These are phyloP conservation scores for Agrochola circellaris DNA, from an alignment of 2,888 invertebrate genomes.

Conservation along the genomic window DNA sequence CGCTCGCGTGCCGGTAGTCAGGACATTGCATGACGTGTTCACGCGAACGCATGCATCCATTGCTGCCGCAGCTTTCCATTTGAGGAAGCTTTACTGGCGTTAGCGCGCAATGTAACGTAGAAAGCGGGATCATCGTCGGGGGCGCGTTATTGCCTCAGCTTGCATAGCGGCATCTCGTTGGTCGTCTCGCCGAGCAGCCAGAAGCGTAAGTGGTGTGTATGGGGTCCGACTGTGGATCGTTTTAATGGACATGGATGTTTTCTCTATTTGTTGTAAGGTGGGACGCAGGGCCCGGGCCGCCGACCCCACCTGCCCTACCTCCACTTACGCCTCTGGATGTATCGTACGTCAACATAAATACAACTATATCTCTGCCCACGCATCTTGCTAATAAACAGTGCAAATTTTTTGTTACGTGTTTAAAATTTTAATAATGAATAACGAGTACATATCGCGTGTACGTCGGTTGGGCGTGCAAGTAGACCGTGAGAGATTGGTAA, in stretches of 20 bases:
- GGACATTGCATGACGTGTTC: constrained; percentile 76
- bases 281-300: constrained; percentile 90
- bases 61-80: constrained; percentile 61
- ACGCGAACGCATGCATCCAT: constrained; percentile 67
- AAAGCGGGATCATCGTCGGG: constrained; percentile 54
- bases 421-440: constrained; percentile 47
- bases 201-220: constrained; percentile 90
- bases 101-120: constrained; percentile 55
- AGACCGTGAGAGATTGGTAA: constrained; percentile 35
- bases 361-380: constrained; percentile 67
- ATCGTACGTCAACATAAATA: constrained; percentile 87
- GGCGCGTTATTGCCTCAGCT: constrained; percentile 42
- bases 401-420: constrained; percentile 57
- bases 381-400: constrained; percentile 80
- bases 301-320: constrained; percentile 91
- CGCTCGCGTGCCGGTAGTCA: constrained; percentile 82
- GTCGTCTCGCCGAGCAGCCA: constrained; percentile 81
- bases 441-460: constrained; percentile 44
- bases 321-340: constrained; percentile 91
- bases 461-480: constrained; percentile 43
- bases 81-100: constrained; percentile 59
- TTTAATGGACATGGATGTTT: constrained; percentile 87
- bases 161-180: constrained; percentile 44
- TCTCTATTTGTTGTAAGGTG: constrained; percentile 90
- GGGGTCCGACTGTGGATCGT: constrained; percentile 83